Evolutionary conservation across 2,797 vertebrate genomes (phyloP), one percentile per base, ranked within the genome.

Genomic region (Hyperoplus immaculatus): DNA sequence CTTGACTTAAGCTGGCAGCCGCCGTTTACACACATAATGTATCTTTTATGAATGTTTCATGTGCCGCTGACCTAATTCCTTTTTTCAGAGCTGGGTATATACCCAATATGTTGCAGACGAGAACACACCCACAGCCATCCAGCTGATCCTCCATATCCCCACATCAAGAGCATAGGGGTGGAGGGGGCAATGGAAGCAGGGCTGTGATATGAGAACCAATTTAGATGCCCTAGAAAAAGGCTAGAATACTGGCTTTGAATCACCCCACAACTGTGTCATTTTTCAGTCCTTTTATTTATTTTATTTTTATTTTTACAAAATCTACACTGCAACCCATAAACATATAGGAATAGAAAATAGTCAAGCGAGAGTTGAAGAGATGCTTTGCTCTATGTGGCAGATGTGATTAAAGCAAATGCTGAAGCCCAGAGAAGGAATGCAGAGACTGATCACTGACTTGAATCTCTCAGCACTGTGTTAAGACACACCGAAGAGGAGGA

Each of bases 31-130:
- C 88, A 89, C 82, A 87, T 89, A 72, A 87, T 89, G 82, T 89
- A 88, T 94, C 89, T 92, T 92, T 91, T 89, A 94, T 95, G 87
- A 93, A 93, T 93, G 92, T 90, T 94, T 93, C 91, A 91, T 91
- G 87, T 82, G 64, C 29, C 29, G 3, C 80, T 95, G 94, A 95
- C 94, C 94, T 92, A 93, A 93, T 94, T 94, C 92, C 82, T 92
- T 29, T 29, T 29, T 87, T 87, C 84, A 93, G 87, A 82, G 78
- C 78, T 1, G 63, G 90, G 90, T 85, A 90, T 29, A 88, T 84
- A 90, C 29, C 83, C 87, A 93, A 89, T 86, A 84, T 89, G 87
- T 75, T 88, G 82, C 84, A 84, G 87, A 92, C 56, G 78, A 89
- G 84, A 88, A 90, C 87, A 89, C 79, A 61, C 11, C 29, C 79